Base-by-base conservation (phyloP, 2,888 invertebrate species). In the Plagiodera versicolora region DNA sequence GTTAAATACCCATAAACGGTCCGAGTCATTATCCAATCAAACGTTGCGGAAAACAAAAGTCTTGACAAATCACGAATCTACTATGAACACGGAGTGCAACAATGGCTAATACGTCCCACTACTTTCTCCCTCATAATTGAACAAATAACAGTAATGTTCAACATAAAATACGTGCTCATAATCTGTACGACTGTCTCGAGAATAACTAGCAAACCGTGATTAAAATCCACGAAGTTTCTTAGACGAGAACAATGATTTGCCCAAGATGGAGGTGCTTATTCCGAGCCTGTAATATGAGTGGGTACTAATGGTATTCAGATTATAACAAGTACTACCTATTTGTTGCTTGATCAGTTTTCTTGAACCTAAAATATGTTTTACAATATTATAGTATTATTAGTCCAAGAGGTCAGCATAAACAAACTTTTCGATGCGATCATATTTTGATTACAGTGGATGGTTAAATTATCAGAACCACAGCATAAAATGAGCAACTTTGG, bases 91-190 rank as follows among this genome's bases (percentile, higher is more conserved):
- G 32, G 39, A 19, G n/a, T 20, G 16, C 30, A 59, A 59, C 58
- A 59, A 59, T 59, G 47, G 54, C 58, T 48, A 53, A 59, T 59
- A 47, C 46, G 53, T 54, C 58, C 47, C 48, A 59, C 53, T 59
- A 59, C 53, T 53, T 59, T 53, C 53, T 32, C 58, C 45, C 44
- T 53, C 20, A 48, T 53, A 59, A 59, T 59, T 59, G 58, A 48
- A 59, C 58, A 59, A 59, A 59, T 59, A 59, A 59, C 58, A 59
- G 58, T 59, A 47, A 59, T 59, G 58, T 48, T 19, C 47, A 35
- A 59, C 58, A 59, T 46, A 59, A 19, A 59, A 59, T 59, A 59
- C 58, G 58, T 59, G 58, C 53, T 17, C 28, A 53, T 53, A 44
- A 53, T 53, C 44, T 53, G 44, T 17, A 24, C 24, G 45, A 53